Base-by-base conservation (phyloP, 2,888 invertebrate species). In the Diplolepis rosae region DNA sequence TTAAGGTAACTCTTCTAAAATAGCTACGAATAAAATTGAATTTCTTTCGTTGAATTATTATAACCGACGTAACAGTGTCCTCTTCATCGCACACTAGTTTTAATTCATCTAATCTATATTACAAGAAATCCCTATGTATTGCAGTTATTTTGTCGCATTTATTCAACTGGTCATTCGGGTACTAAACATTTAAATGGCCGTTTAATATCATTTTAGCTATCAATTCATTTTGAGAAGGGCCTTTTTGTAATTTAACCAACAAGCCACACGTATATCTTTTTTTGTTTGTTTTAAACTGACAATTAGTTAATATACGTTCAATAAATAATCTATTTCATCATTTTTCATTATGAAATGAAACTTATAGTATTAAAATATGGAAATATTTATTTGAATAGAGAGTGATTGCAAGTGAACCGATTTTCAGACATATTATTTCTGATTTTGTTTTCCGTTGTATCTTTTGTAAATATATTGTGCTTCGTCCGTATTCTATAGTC, bases 1-100 rank as follows among this genome's bases (percentile, higher is more conserved):
- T 96, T 75, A 97, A 97, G 92, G 96, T 92, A 89, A 76, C 76
- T 72, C 76, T 71, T 73, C 75, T 83, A 84, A 76, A 86, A 80
- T 82, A 84, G 80, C 81, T 74, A 79, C 71, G 71, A 77, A 68
- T 83, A 80, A 78, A 74, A 66, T 27, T 42, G 68, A 22, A 28
- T 9, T 48, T 74, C 61, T 69, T 65, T 70, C 45, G 48, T 42
- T 35, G 24, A 35, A 32, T 65, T 42, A 51, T 70, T 71, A 56
- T 74, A 70, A 65, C 70, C 52, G 18, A 48, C 65, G 28, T 71
- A 66, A 54, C 35, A 52, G 39, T 61, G 61, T 61, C 35, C 24
- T 61, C 24, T 30, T 61, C 24, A 61, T n/a, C 61, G 61, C 24
- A 13, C 35, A 61, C 24, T 61, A 35, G 24, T 61, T 39, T 61